Base-by-base conservation (phyloP, 2,888 invertebrate species). In the Pachydiplax longipennis region DNA sequence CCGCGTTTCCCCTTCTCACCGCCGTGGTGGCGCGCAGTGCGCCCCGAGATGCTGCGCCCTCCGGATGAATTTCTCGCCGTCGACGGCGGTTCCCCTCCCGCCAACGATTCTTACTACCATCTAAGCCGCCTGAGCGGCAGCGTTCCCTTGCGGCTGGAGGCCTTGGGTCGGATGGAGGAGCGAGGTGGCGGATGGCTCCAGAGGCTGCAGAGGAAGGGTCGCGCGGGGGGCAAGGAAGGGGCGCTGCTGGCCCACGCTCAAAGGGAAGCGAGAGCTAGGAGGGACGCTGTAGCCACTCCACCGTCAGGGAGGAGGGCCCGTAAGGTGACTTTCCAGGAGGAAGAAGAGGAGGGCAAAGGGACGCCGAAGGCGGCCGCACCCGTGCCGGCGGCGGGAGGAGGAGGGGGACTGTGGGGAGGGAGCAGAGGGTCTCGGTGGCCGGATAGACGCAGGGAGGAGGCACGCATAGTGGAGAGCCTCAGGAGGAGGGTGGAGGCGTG, bases 401-500 rank as follows among this genome's bases (percentile, higher is more conserved):
- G 87, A 10, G 87, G 87, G 1, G 90, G 80, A 8, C 90, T 81
- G 1, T 90, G 61, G 90, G 90, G 58, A 22, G 92, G 93, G 87
- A 93, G 94, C 58, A 93, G 93, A 35, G 93, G 93, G 18, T 93
- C 93, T 92, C 95, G 96, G 92, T 96, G 96, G 92, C 97, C 97
- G 81, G 95, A 96, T 91, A 94, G 95, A 91, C 94, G 94, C 91
- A 95, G 96, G 65, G 97, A 97, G 93, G 97, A 97, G 94, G 95
- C 96, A 91, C 95, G 95, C 90, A 96, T 96, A 73, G 94, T 97
- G 93, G 96, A 96, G 92, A 97, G 97, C 93, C 94, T 97, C 91
- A 94, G 96, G 92, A 96, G 96, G 93, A 95, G 96, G 92, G 96
- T 97, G 83, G 95, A 95, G 92, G 94, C 95, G 92, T 94, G 94